phyloP scores from a whole-genome alignment of 2,888 invertebrate species.

The Drosophila tripunctata region DNA sequence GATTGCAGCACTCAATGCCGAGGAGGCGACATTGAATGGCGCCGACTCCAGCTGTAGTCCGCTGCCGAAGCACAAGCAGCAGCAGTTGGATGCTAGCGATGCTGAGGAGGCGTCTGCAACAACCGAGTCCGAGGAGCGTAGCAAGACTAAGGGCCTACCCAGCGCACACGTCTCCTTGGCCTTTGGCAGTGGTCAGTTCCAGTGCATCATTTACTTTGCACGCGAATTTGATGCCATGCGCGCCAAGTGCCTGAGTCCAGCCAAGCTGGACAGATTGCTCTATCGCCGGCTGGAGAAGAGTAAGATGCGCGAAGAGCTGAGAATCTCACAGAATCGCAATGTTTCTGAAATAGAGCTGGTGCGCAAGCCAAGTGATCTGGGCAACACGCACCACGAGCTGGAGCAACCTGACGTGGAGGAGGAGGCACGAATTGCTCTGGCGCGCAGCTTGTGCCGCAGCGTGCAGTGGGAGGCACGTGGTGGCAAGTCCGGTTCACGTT shows the following conservation, averaged over 20 bases:
- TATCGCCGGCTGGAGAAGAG: slow-evolving; percentile 79
- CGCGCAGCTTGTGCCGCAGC: slow-evolving; percentile 93
- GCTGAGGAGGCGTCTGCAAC: slow-evolving; percentile 65
- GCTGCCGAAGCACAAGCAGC: slow-evolving; percentile 79
- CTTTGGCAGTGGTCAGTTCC: slow-evolving; percentile 90
- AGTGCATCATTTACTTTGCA: slow-evolving; percentile 95
- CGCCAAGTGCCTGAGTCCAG: slow-evolving; percentile 74
- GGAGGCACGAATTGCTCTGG: slow-evolving; percentile 88
- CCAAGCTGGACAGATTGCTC: slow-evolving; percentile 75
- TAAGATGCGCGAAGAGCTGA: slow-evolving; percentile 82
- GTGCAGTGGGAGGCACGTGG: slow-evolving; percentile 97
- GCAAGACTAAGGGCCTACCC: slow-evolving; percentile 49
- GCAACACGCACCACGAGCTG: slow-evolving; percentile 57
- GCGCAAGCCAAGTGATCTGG: slow-evolving; percentile 83
- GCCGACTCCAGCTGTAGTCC: slow-evolving; percentile 75
- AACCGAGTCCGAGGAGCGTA: slow-evolving; percentile 49
- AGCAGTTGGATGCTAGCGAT: slow-evolving; percentile 78
- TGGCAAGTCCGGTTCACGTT: slow-evolving; percentile 98
- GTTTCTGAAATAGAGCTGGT: slow-evolving; percentile 80
- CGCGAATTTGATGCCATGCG: slow-evolving; percentile 95
- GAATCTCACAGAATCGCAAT: slow-evolving; percentile 80
- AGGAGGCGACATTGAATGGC: slow-evolving; percentile 1
- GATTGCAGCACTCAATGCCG: slow-evolving; percentile 84
- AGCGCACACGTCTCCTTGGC: slow-evolving; percentile 86
- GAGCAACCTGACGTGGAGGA: slow-evolving; percentile 81